A percentile compares a stretch with the other conserved stretches of the same genome.
phyloP scores from a whole-genome alignment of 2,888 invertebrate genomes.

The Eretmocerus hayati region DNA sequence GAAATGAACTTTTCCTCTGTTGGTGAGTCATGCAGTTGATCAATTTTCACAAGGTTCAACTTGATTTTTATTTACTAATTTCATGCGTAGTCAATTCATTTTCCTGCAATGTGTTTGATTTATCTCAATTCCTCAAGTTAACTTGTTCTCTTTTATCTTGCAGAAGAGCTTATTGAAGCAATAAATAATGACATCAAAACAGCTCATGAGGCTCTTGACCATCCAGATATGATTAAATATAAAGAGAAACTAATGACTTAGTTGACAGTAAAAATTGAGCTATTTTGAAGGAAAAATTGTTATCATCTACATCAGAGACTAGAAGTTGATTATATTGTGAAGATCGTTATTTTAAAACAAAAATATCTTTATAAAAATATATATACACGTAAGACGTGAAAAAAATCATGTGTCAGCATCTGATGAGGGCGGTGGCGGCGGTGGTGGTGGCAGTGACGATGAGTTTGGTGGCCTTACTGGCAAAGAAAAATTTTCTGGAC shows the following conservation, averaged over 20 bases:
- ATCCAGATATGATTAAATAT: slow-evolving; percentile 49
- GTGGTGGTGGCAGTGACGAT: slow-evolving; percentile 21
- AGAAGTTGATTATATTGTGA: too few species aligned
- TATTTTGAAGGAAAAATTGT: too few species aligned
- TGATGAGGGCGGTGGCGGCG: slow-evolving; percentile 28
- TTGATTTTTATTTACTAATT: slow-evolving; percentile 32
- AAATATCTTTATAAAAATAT: too few species aligned
- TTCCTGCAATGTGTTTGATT: too few species aligned
- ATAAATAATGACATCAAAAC: slow-evolving; percentile 74
- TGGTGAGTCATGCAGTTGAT: slow-evolving; percentile 48
- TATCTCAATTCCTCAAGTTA: too few species aligned
- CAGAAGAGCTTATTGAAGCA: slow-evolving; percentile 66
- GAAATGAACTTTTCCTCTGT: slow-evolving; percentile 73
- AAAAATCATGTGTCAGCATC: slow-evolving; percentile 8
- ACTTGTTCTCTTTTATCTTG: too few species aligned
- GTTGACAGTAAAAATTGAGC: slow-evolving; percentile 4
- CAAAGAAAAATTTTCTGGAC: slow-evolving; percentile 5
- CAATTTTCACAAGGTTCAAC: slow-evolving; percentile 6
- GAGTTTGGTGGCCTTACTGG: background rate
- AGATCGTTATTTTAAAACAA: too few species aligned
- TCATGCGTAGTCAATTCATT: too few species aligned
- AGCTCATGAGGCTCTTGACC: slow-evolving; percentile 58
- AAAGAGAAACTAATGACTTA: slow-evolving; percentile 49
- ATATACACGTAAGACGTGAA: too few species aligned
- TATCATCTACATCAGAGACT: too few species aligned